Evolutionary conservation across 2,888 invertebrate genomes (phyloP), one percentile per base, ranked within the genome.

Genomic region (Aspidiotus rigidus): DNA sequence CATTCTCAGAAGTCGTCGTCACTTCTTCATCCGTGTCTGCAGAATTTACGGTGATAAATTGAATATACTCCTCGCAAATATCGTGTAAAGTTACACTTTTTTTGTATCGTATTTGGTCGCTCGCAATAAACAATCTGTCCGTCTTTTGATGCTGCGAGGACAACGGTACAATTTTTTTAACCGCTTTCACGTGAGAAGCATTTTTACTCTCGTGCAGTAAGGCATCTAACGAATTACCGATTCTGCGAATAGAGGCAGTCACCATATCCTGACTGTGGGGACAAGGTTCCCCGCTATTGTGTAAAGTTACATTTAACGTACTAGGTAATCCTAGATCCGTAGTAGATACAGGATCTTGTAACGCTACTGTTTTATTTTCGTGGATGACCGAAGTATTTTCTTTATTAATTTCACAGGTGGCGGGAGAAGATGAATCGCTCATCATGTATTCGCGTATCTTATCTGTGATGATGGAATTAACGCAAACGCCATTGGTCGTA

Each of bases 391-490:
- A 57, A 40, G 28, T 15, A 39, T 67, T 59, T 17, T 67, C 53
- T 41, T 57, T 59, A n/a, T 67, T 57, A 10, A 49, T 15, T 67
- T 67, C 67, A 40, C 49, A 67, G 9, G 59, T 59, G 8, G 59
- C 59, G 11, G 64, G 64, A 0, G 67, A 53, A 42, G 69, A 59
- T n/a, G 67, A 66, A 42, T 72, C 72, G 62, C 70, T 64, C 64
- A 72, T 67, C 72, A 72, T 72, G 64, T 72, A 72, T 67, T 72
- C 72, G 16, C 72, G 72, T 39, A 72, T 72, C 41, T 72, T 72
- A 67, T 72, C 72, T 28, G 71, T 72, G 63, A 72, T 72, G 13
- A 72, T 64, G 1, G 72, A 72, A 15, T 71, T 72, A 7, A 72
- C 72, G 59, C 72, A 72, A 44, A 72, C 69, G 56, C 70, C 70